Evolutionary conservation across 53 echinoderm and acorn worm genomes (phyloP), one percentile per base, ranked within the genome.

Genomic region (Patiria pectinifera): DNA sequence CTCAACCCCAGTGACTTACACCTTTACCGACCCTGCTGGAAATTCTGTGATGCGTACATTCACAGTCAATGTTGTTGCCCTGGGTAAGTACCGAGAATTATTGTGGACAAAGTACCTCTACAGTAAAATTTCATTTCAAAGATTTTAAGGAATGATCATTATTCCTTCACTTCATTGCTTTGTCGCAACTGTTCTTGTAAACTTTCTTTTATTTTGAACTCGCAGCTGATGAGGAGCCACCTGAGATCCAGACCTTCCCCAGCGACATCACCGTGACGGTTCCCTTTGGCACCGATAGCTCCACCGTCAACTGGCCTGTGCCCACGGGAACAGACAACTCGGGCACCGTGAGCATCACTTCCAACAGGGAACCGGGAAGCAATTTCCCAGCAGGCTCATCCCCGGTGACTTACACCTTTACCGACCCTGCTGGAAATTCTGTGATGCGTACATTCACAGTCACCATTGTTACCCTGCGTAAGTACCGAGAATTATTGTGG

Each of bases 321-420:
- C 95, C 95, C 7, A 95, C 93, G 5, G 82, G 85, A 11, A 86
- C 76, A 0, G 95, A 95, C 45, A 83, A 95, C 53, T 92, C 92
- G 18, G 96, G 93, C 11, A 53, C 78, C 69, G 80, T 61, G 26
- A 23, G 83, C 59, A 45, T 44, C 4, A 78, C 71, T 59, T 71
- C 83, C 18, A 45, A 81, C 58, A 11, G 19, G 21, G 21, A 7
- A 7, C 48, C 95, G 4, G 84, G 87, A 70, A 53, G 47, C 22
- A 19, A 61, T 18, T 95, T 96, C 74, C 75, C 62, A 13, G 84
- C 59, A 2, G 97, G 93, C 8, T 16, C 71, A 6, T 93, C 95
- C 19, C 80, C 45, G 16, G 89, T 89, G 12, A 80, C 80, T 0
- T 80, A 89, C 76, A 88, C 78, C 24, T 76, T 95, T 71, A 80